Conservation (phyloP, 1,140 invertebrate species). For the Drosophila quadrilineata region DNA sequence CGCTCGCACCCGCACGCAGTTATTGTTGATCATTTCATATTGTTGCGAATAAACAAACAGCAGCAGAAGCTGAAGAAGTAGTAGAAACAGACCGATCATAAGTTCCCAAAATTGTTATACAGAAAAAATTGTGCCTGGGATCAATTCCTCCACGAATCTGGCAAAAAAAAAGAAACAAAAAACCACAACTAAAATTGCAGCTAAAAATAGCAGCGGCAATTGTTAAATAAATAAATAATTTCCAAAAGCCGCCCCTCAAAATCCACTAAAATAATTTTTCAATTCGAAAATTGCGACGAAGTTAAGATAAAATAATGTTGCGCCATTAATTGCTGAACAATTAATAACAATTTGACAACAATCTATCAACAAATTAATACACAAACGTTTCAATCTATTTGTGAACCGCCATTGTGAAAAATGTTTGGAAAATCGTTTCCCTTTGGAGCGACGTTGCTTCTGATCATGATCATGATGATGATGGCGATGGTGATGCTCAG, state of each 20-base stretch:
- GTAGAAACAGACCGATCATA: conserved; percentile 43
- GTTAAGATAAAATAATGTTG: conserved; percentile 10
- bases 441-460: conserved; percentile 15
- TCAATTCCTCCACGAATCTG: too few species aligned
- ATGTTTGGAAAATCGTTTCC: conserved; percentile 32
- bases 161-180: conserved; percentile 54
- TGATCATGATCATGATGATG: too few species aligned
- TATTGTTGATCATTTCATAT: too few species aligned
- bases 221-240: conserved; percentile 62
- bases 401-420: too few species aligned
- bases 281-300: conserved; percentile 58
- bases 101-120: conserved; percentile 37
- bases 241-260: neutral
- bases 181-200: too few species aligned
- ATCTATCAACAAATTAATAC: neutral
- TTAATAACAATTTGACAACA: conserved; percentile 2
- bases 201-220: conserved; percentile 70
- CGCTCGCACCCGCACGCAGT: too few species aligned
- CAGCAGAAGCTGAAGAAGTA: too few species aligned
- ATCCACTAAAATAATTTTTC: conserved; percentile 18
- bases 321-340: neutral
- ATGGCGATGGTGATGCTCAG: conserved; percentile 29
- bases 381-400: conserved; percentile 13
- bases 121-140: conserved; percentile 24
- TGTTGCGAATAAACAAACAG: conserved; percentile 40